These are phyloP conservation scores for Clivina fossor DNA, from an alignment of 2,888 invertebrate species.

Conservation along the genomic window DNA sequence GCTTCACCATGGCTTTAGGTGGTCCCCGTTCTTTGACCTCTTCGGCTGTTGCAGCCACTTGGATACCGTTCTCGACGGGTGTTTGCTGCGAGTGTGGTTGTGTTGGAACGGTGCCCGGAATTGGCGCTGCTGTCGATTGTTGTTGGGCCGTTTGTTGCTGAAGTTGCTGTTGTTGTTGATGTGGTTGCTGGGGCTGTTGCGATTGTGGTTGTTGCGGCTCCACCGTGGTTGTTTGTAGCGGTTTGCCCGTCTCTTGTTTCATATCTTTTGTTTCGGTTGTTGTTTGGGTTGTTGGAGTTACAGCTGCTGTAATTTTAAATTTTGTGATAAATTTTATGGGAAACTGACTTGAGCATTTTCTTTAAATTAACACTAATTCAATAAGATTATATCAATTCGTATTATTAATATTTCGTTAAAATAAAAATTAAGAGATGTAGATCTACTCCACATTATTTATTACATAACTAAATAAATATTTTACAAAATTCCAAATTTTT, in stretches of 20 bases:
- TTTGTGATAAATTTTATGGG: too few relatives aligned
- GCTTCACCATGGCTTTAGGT: conserved; percentile 92
- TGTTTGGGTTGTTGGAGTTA: not conserved
- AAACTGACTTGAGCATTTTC: too few relatives aligned
- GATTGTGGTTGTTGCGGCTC: conserved; percentile 5
- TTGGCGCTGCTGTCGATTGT: conserved; percentile 44
- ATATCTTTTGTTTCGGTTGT: conserved; percentile 17
- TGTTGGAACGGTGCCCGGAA: conserved; percentile 50
- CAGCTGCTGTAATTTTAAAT: too few relatives aligned
- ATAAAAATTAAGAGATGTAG: not conserved
- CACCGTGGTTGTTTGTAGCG: too few relatives aligned
- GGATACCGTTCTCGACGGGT: conserved; percentile 46
- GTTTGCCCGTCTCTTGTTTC: too few relatives aligned
- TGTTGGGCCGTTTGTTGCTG: conserved; percentile 19
- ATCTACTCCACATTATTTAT: not conserved
- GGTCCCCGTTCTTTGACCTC: conserved; percentile 58
- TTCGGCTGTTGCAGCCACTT: conserved; percentile 51
- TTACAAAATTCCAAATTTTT: not conserved
- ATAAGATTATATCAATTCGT: not conserved
- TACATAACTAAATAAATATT: not conserved
- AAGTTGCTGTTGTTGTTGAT: not conserved
- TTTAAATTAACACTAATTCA: not conserved
- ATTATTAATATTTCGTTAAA: not conserved
- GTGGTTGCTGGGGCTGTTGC: not conserved
- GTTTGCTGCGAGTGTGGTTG: conserved; percentile 40